Conservation (phyloP, 1,140 invertebrate genomes). For the Trachelipus rathkii region DNA sequence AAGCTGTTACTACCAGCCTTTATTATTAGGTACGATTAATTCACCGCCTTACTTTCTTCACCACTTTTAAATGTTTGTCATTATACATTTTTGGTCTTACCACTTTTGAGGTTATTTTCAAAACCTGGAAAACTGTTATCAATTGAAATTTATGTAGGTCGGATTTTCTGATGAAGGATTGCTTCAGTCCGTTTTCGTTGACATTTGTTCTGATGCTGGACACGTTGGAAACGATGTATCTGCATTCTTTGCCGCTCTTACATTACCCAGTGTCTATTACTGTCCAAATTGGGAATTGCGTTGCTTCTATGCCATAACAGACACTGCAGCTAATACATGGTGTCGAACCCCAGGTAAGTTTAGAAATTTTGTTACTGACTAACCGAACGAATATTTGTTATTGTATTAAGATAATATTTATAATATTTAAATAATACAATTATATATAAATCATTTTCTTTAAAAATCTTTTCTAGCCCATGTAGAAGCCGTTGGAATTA, state of each 20-base stretch:
- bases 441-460: neutral
- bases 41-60: neutral
- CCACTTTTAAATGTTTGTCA: neutral
- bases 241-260: too few relatives aligned
- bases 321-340: conserved; percentile 46
- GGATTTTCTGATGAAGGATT: conserved; percentile 44
- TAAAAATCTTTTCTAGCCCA: conserved; percentile 19
- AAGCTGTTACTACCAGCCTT: too few relatives aligned
- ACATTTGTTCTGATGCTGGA: conserved; percentile 31
- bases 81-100: neutral
- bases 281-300: conserved; percentile 30
- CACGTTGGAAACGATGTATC: conserved; percentile 20
- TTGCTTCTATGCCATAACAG: conserved; percentile 36
- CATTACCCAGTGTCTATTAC: conserved; percentile 33
- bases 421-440: too few relatives aligned
- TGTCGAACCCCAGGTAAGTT: conserved; percentile 47
- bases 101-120: too few relatives aligned
- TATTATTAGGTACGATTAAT: neutral
- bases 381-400: too few relatives aligned
- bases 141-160: conserved; percentile 23
- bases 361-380: neutral
- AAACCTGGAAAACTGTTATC: too few relatives aligned
- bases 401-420: too few relatives aligned
- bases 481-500: conserved; percentile 52
- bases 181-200: conserved; percentile 34